Evolutionary conservation across 2,888 invertebrate genomes (phyloP).

Genomic region (Uloborus plumipes): DNA sequence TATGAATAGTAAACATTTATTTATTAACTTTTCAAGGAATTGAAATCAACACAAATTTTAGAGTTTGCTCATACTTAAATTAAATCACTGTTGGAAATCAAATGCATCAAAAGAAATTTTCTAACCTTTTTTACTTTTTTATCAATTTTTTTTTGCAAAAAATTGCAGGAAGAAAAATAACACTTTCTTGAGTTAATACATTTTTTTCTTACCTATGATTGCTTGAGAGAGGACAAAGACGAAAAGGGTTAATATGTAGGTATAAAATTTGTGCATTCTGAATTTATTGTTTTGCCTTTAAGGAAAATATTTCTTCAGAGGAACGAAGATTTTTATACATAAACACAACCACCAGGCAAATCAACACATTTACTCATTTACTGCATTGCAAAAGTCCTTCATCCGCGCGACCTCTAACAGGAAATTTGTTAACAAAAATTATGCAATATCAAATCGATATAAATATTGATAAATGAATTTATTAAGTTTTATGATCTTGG

Average conservation of each 20-base stretch:
- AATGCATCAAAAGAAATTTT: no score
- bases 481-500: no score
- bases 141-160: no score
- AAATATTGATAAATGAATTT: neutral
- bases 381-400: constrained; percentile 64
- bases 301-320: no score
- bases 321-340: neutral
- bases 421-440: constrained; percentile 60
- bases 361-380: constrained; percentile 55
- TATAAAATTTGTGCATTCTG: constrained; percentile 46
- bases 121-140: no score
- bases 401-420: constrained; percentile 62
- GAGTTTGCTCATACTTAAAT: no score
- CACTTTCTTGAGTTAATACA: no score
- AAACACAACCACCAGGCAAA: neutral
- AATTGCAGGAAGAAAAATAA: no score
- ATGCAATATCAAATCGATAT: constrained; percentile 48
- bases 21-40: no score
- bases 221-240: constrained; percentile 43
- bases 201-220: constrained; percentile 25
- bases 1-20: no score
- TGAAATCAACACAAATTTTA: no score
- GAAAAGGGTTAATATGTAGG: constrained; percentile 31
- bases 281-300: neutral
- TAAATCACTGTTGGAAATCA: no score